These are phyloP conservation scores for Alitta virens DNA, from an alignment of 2,888 invertebrate genomes.

Conservation along the genomic window DNA sequence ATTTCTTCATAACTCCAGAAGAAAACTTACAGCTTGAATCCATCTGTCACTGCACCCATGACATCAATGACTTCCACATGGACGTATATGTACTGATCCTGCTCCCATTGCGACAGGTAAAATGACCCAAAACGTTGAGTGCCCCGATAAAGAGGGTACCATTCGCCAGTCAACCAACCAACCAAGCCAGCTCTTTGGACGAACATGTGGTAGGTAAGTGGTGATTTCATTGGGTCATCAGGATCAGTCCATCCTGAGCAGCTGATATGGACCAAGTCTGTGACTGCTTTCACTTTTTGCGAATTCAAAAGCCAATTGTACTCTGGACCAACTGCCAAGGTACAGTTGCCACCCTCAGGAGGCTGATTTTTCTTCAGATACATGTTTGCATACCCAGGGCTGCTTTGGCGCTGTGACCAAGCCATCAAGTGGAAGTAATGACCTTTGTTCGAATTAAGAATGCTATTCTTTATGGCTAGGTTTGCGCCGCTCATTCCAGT, in stretches of 20 bases:
- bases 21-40: background rate
- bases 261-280: background rate
- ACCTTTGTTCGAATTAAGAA: background rate
- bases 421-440: slow-evolving; percentile 5
- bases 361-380: background rate
- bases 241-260: slow-evolving; percentile 1
- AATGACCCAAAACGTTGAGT: background rate
- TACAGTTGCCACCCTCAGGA: background rate
- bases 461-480: background rate
- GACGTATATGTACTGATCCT: background rate
- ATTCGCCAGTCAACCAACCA: background rate
- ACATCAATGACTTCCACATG: background rate
- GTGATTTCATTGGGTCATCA: background rate
- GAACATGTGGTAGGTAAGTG: background rate
- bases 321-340: background rate
- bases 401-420: background rate
- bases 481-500: background rate
- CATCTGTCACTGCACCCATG: slow-evolving; percentile 3
- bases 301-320: background rate
- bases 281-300: background rate
- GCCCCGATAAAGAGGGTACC: slow-evolving; percentile 9
- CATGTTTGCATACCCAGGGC: background rate
- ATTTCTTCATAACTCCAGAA: too few species aligned
- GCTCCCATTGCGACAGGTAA: background rate
- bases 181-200: background rate